A percentile compares a stretch with the other conserved stretches of the same genome.
phyloP scores from a whole-genome alignment of 2,888 invertebrate genomes.

The Pseudeuparius sepicola region DNA sequence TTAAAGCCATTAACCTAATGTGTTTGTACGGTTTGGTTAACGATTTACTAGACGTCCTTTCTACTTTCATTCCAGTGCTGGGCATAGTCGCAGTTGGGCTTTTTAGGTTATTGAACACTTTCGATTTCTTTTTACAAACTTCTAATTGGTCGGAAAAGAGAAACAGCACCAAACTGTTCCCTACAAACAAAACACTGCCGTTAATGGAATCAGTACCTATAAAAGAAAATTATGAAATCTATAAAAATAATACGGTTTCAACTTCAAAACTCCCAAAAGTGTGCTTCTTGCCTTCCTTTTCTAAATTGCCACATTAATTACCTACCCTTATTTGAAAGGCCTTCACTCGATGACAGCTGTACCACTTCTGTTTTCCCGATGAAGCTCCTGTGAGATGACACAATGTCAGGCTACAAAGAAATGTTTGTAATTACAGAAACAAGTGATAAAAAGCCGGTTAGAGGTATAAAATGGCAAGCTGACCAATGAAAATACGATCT shows the following conservation, averaged over 20 bases:
- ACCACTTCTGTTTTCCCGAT: constrained; percentile 81
- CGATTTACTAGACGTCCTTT: constrained; percentile 37
- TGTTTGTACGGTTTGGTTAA: constrained; percentile 84
- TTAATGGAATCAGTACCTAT: too few relatives aligned
- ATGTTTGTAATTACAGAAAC: too few relatives aligned
- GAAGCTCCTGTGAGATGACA: constrained; percentile 87
- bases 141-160: constrained; percentile 92
- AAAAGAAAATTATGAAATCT: too few relatives aligned
- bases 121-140: constrained; percentile 79
- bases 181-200: too few relatives aligned
- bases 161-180: constrained; percentile 72
- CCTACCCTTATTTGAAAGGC: constrained; percentile 76
- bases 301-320: too few relatives aligned
- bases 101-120: constrained; percentile 59
- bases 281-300: too few relatives aligned
- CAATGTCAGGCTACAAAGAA: constrained; percentile 65
- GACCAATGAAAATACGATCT: too few relatives aligned
- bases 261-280: too few relatives aligned
- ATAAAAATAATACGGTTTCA: too few relatives aligned
- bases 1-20: constrained; percentile 78
- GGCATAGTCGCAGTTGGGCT: constrained; percentile 48
- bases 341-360: constrained; percentile 63
- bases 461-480: too few relatives aligned
- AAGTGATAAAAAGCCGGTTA: too few relatives aligned
- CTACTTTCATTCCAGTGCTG: constrained; percentile 13